These are phyloP conservation scores for Melieria picta DNA, from an alignment of 2,888 invertebrate genomes.

Conservation along the genomic window DNA sequence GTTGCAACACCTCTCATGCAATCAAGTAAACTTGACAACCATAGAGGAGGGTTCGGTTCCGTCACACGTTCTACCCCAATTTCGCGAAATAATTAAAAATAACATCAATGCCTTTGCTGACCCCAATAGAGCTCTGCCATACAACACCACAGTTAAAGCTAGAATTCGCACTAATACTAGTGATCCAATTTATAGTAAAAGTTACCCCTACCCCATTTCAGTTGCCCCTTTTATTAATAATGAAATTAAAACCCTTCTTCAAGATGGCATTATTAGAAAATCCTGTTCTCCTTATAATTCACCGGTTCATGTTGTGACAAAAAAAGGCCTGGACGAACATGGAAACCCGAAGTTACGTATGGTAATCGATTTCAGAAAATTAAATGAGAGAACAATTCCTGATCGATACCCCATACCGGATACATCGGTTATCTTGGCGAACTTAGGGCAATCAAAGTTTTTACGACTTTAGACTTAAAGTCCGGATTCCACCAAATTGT, in stretches of 20 bases:
- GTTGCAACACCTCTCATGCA: background rate
- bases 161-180: no score
- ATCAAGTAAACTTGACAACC: conserved; percentile 11
- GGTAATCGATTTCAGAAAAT: background rate
- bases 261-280: no score
- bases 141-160: no score
- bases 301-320: background rate
- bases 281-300: no score
- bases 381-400: background rate
- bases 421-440: conserved; percentile 21
- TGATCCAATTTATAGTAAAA: no score
- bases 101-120: conserved; percentile 23
- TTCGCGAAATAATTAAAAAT: conserved; percentile 6
- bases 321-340: background rate
- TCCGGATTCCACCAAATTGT: conserved; percentile 21
- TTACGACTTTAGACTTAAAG: no score
- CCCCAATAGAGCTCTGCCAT: conserved; percentile 14
- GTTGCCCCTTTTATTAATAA: no score
- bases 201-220: no score
- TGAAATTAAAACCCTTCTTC: no score
- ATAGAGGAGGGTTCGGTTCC: conserved; percentile 6
- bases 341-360: background rate
- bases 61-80: background rate
- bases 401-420: conserved; percentile 22
- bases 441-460: background rate